Percentiles rank a stretch among this genome's conserved stretches.
phyloP scores from a whole-genome alignment of 2,888 invertebrate species.

The Leptothorax acervorum region DNA sequence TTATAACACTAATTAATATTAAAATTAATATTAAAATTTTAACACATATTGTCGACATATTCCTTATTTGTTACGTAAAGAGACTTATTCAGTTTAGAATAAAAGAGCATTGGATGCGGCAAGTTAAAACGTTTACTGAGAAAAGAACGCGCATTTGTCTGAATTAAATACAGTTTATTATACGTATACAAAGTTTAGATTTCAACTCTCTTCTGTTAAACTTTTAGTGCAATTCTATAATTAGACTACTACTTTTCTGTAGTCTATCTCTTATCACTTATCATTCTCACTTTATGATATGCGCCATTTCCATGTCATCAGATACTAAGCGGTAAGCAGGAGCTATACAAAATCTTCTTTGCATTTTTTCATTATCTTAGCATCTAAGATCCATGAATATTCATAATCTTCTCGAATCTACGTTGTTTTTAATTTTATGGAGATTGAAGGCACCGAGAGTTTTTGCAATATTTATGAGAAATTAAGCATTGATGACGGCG shows the following conservation, averaged over 20 bases:
- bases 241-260: background rate
- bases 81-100: background rate
- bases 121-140: background rate
- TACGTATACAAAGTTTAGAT: background rate
- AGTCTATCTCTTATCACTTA: background rate
- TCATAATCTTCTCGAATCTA: background rate
- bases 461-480: slow-evolving; percentile 31
- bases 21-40: background rate
- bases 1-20: background rate
- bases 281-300: background rate
- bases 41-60: background rate
- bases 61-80: background rate
- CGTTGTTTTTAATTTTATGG: slow-evolving; percentile 29
- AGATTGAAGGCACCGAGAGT: background rate
- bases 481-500: background rate
- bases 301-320: background rate
- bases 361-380: slow-evolving; percentile 38
- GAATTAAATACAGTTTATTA: background rate
- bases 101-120: background rate
- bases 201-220: background rate
- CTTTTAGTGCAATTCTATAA: too few species aligned
- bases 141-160: background rate
- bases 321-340: background rate
- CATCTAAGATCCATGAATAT: slow-evolving; percentile 26
- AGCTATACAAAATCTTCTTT: slow-evolving; percentile 7